Base-by-base conservation (phyloP, 1,140 invertebrate genomes). In the Drosophila yakuba region DNA sequence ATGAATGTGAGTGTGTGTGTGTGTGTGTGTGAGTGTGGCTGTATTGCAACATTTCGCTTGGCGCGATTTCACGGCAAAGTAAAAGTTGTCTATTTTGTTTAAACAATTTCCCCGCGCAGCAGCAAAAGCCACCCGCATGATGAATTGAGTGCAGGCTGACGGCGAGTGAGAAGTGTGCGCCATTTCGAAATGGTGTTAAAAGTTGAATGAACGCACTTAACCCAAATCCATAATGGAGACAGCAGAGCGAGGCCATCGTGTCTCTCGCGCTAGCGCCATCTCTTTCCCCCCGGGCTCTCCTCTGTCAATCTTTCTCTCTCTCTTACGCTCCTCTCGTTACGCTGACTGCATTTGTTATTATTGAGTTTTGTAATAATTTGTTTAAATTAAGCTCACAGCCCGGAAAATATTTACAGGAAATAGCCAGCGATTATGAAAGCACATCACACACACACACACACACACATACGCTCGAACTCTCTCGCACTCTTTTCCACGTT, bases 161-260 rank as follows among this genome's bases (percentile, higher is more conserved):
- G 50, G 50, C 50, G 50, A 45, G 50, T 32, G 50, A 45, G 57
- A 61, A 62, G 58, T 52, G 68, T 80, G 84, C 84, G 80, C 84
- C 77, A 80, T 90, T 90, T 81, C 78, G 82, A 91, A 91, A 91
- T 91, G 84, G 81, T 91, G 90, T 73, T 82, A 89, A 85, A 75
- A 91, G 90, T 91, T 91, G 86, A 91, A 91, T 73, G 90, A 91
- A 91, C 90, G 90, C 83, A 91, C 90, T 91, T 91, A 91, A 91
- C 90, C 90, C 35, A 90, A 91, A 83, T 91, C 74, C 73, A 75
- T 80, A 72, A 76, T 75, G 79, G 54, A 80, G 74, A 66, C 74
- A 74, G 43, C 68, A 51, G 74, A 76, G 52, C 61, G 47, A 61
- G 61, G 68, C 69, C 64, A 83, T 52, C 44, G 48, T 56, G 51